Conservation (phyloP, 2,888 invertebrate species). For the Xylota sylvarum region DNA sequence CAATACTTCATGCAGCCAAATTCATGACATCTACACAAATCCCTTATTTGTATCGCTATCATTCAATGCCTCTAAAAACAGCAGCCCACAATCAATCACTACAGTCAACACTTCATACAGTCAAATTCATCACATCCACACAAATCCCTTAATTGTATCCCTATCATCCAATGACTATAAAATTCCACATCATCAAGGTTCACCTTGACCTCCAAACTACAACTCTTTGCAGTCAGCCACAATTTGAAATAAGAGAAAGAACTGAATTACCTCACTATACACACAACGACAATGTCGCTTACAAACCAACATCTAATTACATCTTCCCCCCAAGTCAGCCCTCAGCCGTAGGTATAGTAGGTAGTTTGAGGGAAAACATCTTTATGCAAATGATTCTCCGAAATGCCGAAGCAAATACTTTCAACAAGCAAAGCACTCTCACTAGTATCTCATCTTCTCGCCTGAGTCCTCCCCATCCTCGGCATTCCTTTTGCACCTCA, state of each 20-base stretch:
- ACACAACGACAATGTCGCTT: not conserved
- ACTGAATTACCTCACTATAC: not conserved
- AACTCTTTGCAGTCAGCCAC: not conserved
- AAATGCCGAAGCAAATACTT: constrained; percentile 14
- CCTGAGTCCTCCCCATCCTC: not conserved
- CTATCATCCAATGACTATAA: not conserved
- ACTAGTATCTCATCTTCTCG: constrained; percentile 1
- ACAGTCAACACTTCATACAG: not conserved
- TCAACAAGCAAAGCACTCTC: not conserved
- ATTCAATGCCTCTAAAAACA: too few species aligned
- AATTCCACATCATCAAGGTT: not conserved
- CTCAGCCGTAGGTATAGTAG: not conserved
- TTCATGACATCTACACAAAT: too few species aligned
- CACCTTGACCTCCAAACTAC: constrained; percentile 9
- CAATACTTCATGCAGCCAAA: too few species aligned
- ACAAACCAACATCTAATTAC: constrained; percentile 17
- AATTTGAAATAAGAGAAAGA: constrained; percentile 1
- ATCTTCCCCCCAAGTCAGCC: not conserved
- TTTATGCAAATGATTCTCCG: constrained; percentile 11
- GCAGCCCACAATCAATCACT: too few species aligned
- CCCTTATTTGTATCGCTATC: too few species aligned
- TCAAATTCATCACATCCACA: too few species aligned
- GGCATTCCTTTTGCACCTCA: not conserved
- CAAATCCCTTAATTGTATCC: not conserved
- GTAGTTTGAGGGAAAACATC: not conserved